Percentiles rank a stretch among this genome's conserved stretches.
Conservation (phyloP, 2,888 invertebrate genomes). For the Andrena hattorfiana region DNA sequence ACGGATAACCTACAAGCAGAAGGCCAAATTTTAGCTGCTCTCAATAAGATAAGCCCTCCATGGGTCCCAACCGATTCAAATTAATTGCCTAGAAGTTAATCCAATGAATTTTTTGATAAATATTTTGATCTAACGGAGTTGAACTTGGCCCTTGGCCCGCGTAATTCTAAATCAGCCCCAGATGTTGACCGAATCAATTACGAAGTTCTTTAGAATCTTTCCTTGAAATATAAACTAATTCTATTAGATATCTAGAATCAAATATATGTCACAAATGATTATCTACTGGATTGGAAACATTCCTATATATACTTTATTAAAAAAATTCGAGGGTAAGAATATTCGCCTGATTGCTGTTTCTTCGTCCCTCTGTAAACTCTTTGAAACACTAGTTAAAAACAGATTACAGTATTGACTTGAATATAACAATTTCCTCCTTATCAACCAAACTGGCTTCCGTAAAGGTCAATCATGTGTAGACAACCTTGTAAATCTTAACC, state of each 20-base stretch:
- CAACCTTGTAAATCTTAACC: not conserved
- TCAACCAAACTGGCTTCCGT: not conserved
- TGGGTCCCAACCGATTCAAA: not conserved
- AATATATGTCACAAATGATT: not conserved
- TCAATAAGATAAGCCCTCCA: conserved; percentile 2
- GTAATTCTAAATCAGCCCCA: not conserved
- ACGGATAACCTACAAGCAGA: not conserved
- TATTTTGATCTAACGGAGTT: conserved; percentile 3
- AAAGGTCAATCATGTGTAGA: conserved; percentile 2
- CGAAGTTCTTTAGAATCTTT: not conserved
- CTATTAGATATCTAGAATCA: conserved; percentile 20
- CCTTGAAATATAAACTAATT: not conserved
- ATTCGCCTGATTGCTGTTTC: not conserved
- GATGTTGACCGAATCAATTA: conserved; percentile 5
- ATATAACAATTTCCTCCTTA: not conserved
- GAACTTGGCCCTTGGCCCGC: not conserved
- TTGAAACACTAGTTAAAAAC: not conserved
- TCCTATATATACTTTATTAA: not conserved
- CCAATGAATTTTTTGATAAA: conserved; percentile 1
- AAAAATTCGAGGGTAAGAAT: not conserved
- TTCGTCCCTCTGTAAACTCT: not conserved
- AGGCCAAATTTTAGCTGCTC: not conserved
- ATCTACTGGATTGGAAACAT: not conserved
- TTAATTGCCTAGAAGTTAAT: not conserved
- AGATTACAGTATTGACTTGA: not conserved